Evolutionary conservation across 2,113 vertebrate genomes (phyloP).

Genomic region (Haemorhous mexicanus): DNA sequence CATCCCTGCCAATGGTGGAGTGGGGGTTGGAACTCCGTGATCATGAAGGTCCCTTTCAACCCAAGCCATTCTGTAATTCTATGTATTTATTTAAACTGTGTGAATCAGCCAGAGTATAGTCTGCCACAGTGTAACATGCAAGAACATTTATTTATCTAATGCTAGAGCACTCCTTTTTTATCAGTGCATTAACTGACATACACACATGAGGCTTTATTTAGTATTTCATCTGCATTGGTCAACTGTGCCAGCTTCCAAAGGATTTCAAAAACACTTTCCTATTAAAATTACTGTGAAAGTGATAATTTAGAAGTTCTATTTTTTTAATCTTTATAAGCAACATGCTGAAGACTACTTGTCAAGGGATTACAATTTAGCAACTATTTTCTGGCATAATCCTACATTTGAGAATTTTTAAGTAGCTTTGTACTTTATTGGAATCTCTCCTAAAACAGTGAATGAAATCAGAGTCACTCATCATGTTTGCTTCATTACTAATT

Average conservation of each 20-base stretch:
- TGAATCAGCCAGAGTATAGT: not conserved
- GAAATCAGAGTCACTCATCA: conserved; percentile 78
- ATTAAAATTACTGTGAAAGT: not conserved
- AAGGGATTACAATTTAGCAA: conserved; percentile 19
- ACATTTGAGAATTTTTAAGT: conserved; percentile 84
- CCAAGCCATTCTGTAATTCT: not conserved
- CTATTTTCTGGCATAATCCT: conserved; percentile 74
- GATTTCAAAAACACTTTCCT: not conserved
- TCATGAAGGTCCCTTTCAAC: not conserved
- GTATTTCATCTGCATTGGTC: not conserved
- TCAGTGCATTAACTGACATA: not conserved
- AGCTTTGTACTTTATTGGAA: conserved; percentile 85
- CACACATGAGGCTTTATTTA: not conserved
- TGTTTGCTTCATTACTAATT: conserved; percentile 60
- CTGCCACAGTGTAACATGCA: not conserved
- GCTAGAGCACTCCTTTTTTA: not conserved
- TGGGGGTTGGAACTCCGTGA: not conserved
- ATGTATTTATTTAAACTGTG: not conserved
- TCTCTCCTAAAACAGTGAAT: conserved; percentile 84
- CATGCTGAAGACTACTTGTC: not conserved
- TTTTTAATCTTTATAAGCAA: not conserved
- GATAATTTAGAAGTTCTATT: not conserved
- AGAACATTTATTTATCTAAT: not conserved
- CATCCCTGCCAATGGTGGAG: not conserved
- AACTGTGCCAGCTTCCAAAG: not conserved